phyloP scores from a whole-genome alignment of 2,888 invertebrate genomes.

The Branchellion lobata region DNA sequence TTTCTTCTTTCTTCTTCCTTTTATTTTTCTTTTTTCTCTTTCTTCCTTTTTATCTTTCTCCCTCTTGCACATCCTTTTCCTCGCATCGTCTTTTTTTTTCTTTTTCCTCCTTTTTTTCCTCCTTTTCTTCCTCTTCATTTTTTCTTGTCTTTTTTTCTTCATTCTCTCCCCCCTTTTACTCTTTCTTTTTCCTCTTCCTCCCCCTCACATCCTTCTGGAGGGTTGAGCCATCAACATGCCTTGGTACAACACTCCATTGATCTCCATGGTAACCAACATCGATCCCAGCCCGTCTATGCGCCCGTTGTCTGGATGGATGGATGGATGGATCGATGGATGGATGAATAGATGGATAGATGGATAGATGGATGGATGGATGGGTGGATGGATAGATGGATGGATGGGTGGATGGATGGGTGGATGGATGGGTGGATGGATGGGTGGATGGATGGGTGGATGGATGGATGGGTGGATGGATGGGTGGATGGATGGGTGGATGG shows the following conservation, averaged over 20 bases:
- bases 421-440: too few species aligned
- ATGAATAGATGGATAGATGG: too few species aligned
- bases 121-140: not conserved
- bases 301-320: conserved; percentile 71
- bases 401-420: too few species aligned
- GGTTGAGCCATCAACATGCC: conserved; percentile 77
- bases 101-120: not conserved
- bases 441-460: too few species aligned
- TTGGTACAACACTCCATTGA: conserved; percentile 92
- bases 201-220: conserved; percentile 44
- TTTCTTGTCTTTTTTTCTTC: conserved; percentile 11
- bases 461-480: too few species aligned
- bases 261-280: conserved; percentile 88
- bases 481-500: too few species aligned
- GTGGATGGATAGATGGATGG: too few species aligned
- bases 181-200: conserved; percentile 9
- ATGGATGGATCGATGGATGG: not conserved
- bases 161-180: not conserved
- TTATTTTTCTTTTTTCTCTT: not conserved
- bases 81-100: not conserved
- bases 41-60: not conserved
- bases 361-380: too few species aligned
- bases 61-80: not conserved
- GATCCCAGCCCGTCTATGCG: conserved; percentile 78
- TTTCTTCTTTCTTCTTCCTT: not conserved